Base-by-base conservation (phyloP, 2,888 invertebrate species). In the Embidobia sp. region DNA sequence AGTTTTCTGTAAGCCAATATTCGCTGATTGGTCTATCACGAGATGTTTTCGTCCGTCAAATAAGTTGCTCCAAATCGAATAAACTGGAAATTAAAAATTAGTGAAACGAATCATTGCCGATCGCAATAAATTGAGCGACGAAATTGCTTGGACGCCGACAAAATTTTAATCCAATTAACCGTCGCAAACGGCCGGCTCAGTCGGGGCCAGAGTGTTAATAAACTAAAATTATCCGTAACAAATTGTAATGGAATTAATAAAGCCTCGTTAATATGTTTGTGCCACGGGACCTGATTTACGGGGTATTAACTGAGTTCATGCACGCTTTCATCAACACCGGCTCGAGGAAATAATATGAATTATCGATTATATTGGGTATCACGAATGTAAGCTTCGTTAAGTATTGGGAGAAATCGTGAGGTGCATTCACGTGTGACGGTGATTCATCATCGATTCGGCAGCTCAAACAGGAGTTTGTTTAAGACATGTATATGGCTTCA, bases 381-480 rank as follows among this genome's bases (percentile, higher is more conserved):
- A 37, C 10, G 8, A 6, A 27, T 61, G 46, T 61, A 48, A 31
- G 66, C 46, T 33, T 15, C 15, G 37, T 69, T 69, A 59, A 69
- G 59, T 69, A 69, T 69, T 67, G 11, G 22, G 18, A 29, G 42
- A 27, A 67, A 67, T 57, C 31, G 31, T 57, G n/a, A 22, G 22
- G 29, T 35, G 59, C 49, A 51, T 59, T 59, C 49, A 42, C 11
- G 48, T n/a, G n/a, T n/a, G 57, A 69, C 16, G 40, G 11, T 49
- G 70, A 61, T 70, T 70, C 48, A 70, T 70, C 35, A 44, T 51
- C 27, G 44, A 15, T 15, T 42, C 51, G 35, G 35, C 35, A 51
- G 44, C 27, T 61, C 19, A 46, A 11, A 35, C 57, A 22, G n/a
- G 44, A 59, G 70, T 61, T 59, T 61, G 70, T 70, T 70, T 70